Base-by-base conservation (phyloP, 2,888 invertebrate species). In the Dryadula phaetusa region DNA sequence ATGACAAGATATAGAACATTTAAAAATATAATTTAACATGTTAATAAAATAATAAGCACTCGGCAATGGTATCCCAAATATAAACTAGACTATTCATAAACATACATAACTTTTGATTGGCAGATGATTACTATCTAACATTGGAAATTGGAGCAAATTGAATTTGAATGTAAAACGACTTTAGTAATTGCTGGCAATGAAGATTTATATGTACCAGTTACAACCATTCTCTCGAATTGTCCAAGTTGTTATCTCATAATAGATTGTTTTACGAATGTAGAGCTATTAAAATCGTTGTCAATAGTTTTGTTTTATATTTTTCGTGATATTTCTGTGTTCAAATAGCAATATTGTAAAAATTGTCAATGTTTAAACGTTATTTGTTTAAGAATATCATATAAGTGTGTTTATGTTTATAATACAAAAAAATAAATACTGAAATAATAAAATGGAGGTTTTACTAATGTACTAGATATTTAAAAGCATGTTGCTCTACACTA, bases 161-260 rank as follows among this genome's bases (percentile, higher is more conserved):
- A 78, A 76, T 74, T 74, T 71, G 68, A 73, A 77, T 78, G 75
- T 73, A 73, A 77, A 77, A 73, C 74, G 74, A 76, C 69, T 75
- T 76, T 56, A 70, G 66, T 73, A 76, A 78, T 77, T 73, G 74
- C 73, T 68, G 64, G 40, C 54, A 47, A 70, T 71, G 44, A 72
- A 69, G 72, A 71, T 71, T 71, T 71, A 72, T 69, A 56, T 62
- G 56, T 62, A 61, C 60, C 64, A 49, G 56, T 64, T 32, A 62
- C 62, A 32, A 25, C 62, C 37, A 67, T 70, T 70, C 64, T 56
- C 42, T 64, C 16, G 47, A 47, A 44, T 52, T 64, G 22, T 67
- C 67, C 32, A 32, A 67, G 64, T 67, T 67, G 62, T 64, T 67
- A 62, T 62, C 56, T n/a, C 28, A 22, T 65, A 64, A 58, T 46